A percentile compares a stretch with the other conserved stretches of the same genome.
Conservation (phyloP, 2,797 vertebrate species). For the Sebastes nivosus region DNA sequence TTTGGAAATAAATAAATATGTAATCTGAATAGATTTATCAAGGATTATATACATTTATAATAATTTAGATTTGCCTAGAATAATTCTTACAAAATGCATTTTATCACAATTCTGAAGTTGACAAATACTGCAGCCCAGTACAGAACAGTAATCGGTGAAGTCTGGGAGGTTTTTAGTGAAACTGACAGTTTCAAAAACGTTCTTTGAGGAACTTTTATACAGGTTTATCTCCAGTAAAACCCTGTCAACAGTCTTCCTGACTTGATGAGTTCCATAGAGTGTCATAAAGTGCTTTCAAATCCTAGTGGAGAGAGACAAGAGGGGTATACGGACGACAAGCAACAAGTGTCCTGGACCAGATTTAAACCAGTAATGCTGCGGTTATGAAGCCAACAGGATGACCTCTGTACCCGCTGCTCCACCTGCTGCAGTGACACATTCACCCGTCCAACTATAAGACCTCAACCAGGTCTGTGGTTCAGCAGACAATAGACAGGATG, state of each 20-base stretch:
- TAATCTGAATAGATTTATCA: background rate
- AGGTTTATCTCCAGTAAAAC: background rate
- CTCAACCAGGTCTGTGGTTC: background rate
- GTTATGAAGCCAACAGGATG: background rate
- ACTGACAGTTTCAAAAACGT: background rate
- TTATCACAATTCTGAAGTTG: background rate
- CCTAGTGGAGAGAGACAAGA: background rate
- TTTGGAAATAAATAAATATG: background rate
- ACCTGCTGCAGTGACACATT: conserved; percentile 42
- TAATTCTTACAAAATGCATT: background rate
- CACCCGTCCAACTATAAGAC: background rate
- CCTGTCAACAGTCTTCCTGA: background rate
- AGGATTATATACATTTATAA: background rate
- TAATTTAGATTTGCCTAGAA: background rate
- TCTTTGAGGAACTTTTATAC: background rate
- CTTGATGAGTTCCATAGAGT: background rate
- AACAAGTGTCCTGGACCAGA: background rate
- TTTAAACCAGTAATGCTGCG: background rate
- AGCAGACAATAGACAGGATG: conserved; percentile 43
- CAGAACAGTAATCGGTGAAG: background rate
- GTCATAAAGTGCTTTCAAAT: background rate
- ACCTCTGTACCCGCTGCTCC: conserved; percentile 34
- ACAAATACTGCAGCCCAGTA: background rate
- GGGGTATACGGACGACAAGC: background rate
- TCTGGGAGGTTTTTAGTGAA: background rate